Base-by-base conservation (phyloP, 2,113 vertebrate genomes). In the Indri indri region DNA sequence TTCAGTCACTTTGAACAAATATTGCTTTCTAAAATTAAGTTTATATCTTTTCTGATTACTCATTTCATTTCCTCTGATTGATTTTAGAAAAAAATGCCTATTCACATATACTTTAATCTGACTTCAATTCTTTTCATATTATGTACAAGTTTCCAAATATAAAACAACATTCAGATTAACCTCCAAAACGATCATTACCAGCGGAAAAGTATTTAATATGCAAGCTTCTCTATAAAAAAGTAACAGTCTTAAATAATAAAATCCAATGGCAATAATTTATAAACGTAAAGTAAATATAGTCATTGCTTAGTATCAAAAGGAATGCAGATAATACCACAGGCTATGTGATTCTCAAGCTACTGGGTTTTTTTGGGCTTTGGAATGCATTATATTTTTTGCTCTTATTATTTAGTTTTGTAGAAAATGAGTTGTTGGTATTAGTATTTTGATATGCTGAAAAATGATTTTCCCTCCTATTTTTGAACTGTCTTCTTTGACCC, bases 11-110 rank as follows among this genome's bases (percentile, higher is more conserved):
- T 12, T 65, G 77, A 71, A 93, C 77, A 94, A 95, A 94, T 59
- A 74, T 4, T 73, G 34, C 45, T 87, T 92, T 85, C 84, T 94
- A 95, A 97, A 70, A 70, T 52, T 88, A 86, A 91, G 27, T 92
- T 94, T 83, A 20, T 68, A 45, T 95, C 27, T 86, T 93, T 96
- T 80, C 91, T 83, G 74, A 83, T 92, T 85, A 90, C 66, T 93
- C 66, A 90, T 85, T 95, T 84, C 68, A 76, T 93, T 83, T 96
- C 54, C 77, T 80, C 66, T 83, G 50, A 83, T 91, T 95, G 86
- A 73, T 71, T 95, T 94, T 92, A 76, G 17, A 61, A 92, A 94
- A 94, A 88, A 65, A 76, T 76, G 50, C 18, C 79, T 95, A 57
- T 47, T 95, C 61, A 66, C 42, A 77, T 71, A 71, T 23, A 87